Evolutionary conservation across 2,888 invertebrate genomes (phyloP).

Genomic region (Dermolepida albohirtum): DNA sequence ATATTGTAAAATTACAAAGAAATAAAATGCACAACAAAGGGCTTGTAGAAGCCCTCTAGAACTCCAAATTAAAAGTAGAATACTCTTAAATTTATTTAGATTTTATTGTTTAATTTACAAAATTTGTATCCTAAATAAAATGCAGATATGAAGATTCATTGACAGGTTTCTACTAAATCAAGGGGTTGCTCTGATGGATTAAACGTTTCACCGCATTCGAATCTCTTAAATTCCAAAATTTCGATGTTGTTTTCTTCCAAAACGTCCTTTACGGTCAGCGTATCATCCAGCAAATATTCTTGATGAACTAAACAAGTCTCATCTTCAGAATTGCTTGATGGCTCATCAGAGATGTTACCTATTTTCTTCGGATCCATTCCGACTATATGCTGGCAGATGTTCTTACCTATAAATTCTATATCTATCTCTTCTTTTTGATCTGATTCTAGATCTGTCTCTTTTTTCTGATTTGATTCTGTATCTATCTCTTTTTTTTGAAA

Average conservation of each 20-base stretch:
- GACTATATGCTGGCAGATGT: slow-evolving; percentile 93
- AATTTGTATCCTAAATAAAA: slow-evolving; percentile 4
- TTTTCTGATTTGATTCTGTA: no score
- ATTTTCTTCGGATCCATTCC: slow-evolving; percentile 86
- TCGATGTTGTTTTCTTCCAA: slow-evolving; percentile 74
- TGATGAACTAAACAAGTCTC: slow-evolving; percentile 87
- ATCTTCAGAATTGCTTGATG: slow-evolving; percentile 75
- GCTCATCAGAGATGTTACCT: slow-evolving; percentile 73
- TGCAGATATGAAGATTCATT: slow-evolving; percentile 60
- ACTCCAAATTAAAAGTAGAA: no score
- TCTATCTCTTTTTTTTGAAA: slow-evolving; percentile 59
- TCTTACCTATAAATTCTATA: slow-evolving; percentile 70
- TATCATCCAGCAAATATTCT: slow-evolving; percentile 86
- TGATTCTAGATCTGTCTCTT: no score
- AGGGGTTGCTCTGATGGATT: slow-evolving; percentile 66
- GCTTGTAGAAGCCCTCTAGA: no score
- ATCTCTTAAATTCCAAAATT: slow-evolving; percentile 85
- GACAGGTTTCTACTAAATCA: slow-evolving; percentile 73
- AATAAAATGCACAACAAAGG: no score
- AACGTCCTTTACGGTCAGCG: slow-evolving; percentile 78
- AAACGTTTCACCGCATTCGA: slow-evolving; percentile 83
- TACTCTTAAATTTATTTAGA: neutral
- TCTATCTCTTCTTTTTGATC: slow-evolving; percentile 61
- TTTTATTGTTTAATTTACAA: slow-evolving; percentile 1
- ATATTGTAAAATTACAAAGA: no score